Evolutionary conservation across 2,888 invertebrate species (phyloP), one percentile per base, ranked within the genome.

Genomic region (Clivina fossor): DNA sequence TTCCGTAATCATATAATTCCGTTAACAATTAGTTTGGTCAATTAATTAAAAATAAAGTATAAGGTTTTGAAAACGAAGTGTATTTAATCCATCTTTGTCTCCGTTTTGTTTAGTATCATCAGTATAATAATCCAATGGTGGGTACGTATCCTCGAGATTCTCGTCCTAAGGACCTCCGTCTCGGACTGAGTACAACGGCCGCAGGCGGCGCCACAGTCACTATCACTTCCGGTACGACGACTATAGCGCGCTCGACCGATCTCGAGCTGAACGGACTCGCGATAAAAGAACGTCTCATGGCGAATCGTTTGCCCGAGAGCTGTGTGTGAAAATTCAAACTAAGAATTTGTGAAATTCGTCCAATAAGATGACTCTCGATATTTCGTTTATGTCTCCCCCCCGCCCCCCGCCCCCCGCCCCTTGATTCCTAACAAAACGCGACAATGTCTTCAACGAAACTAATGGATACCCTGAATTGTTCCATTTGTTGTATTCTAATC

Each of bases 241-340:
- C 49, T 11, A 60, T 35, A 18, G 46, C 37, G 55, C 63, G 66
- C 53, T 60, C 65, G 9, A 66, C 69, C 15, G 74, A 74, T 60
- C 57, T 78, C 60, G 79, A 79, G 66, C 82, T 88, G 68, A 90
- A 90, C 76, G 90, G 90, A 54, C 84, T 88, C 73, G 90, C 90
- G 68, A 90, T 91, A 74, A 91, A 90, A 74, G 89, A 90, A 74
- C 84, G 90, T 69, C 82, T 91, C 60, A 88, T 90, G 80, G 88
- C 90, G 68, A 88, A 88, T 72, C 84, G 90, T 70, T 84, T 91
- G 70, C 91, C 91, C 37, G 91, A 91, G 76, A 90, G 90, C 71
- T 91, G 90, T 77, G 91, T 91, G 68, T 91, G 87, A 84, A 68
- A 24, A 9, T 24, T 4, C 4, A 24, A 4, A 24, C 9, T 7